Evolutionary conservation across 1,140 invertebrate genomes (phyloP).

Genomic region (Neocloeon triangulifer): DNA sequence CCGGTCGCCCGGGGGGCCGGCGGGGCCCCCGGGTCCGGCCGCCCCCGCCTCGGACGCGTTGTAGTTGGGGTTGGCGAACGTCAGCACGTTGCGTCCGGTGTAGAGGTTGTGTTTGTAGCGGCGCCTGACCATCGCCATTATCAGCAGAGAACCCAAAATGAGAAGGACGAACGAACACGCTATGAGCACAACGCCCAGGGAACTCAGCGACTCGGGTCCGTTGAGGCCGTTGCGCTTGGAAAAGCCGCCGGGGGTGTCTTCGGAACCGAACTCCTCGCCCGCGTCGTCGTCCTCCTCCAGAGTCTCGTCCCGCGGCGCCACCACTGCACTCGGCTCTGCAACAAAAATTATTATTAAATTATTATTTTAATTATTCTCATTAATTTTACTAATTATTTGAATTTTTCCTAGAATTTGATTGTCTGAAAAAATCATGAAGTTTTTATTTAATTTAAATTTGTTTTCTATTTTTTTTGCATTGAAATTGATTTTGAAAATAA

Average conservation of each 20-base stretch:
- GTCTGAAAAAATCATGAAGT: no score
- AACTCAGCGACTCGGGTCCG: no score
- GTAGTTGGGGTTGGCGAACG: slow-evolving; percentile 60
- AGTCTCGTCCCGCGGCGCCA: slow-evolving; percentile 18
- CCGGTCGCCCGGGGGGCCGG: slow-evolving; percentile 23
- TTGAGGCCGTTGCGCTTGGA: no score
- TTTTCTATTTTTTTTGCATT: no score
- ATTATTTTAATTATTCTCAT: slow-evolving; percentile 9
- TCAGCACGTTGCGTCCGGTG: slow-evolving; percentile 35
- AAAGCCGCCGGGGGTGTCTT: no score
- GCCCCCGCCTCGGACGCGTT: slow-evolving; percentile 33
- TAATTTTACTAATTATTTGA: no score
- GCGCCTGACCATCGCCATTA: slow-evolving; percentile 18
- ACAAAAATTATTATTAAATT: slow-evolving; percentile 8
- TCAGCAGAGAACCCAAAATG: slow-evolving; percentile 9
- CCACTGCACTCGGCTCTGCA: slow-evolving; percentile 16
- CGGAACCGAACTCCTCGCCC: slow-evolving; percentile 15
- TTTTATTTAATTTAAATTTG: no score
- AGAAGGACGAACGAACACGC: slow-evolving; percentile 14
- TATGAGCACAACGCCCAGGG: no score
- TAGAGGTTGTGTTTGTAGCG: slow-evolving; percentile 28
- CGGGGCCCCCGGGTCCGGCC: slow-evolving; percentile 11
- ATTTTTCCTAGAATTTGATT: no score
- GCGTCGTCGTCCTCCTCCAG: slow-evolving; percentile 17
- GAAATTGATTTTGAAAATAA: no score